Conservation (phyloP, 2,113 vertebrate genomes). For the Phodopus roborovskii region DNA sequence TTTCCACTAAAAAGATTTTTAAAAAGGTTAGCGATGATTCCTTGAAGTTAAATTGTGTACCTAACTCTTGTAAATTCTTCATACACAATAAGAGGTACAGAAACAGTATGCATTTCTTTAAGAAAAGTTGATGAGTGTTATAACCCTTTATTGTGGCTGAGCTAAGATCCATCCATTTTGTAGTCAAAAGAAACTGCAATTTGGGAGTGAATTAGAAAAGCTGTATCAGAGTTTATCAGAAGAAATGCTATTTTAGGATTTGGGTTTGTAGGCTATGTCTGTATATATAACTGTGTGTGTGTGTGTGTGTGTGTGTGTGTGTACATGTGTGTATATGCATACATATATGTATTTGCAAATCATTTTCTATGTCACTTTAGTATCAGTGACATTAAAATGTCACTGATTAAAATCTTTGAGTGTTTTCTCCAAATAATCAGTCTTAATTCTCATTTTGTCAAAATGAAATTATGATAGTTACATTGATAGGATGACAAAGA, state of each 20-base stretch:
- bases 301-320: neutral
- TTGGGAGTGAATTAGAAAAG: neutral
- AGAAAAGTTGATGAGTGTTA: neutral
- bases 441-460: neutral
- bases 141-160: neutral
- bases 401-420: neutral
- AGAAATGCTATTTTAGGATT: neutral
- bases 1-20: neutral
- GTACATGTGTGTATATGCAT: neutral
- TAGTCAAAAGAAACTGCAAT: neutral
- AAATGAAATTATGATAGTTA: slow-evolving; percentile 25
- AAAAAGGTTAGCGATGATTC: neutral
- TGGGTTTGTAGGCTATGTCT: neutral
- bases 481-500: neutral
- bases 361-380: neutral
- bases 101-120: neutral
- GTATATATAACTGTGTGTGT: neutral
- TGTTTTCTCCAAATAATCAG: neutral
- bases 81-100: neutral
- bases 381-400: neutral
- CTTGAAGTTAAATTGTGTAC: neutral
- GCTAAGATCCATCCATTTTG: neutral
- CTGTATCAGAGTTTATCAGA: neutral
- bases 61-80: neutral
- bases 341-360: neutral